These are phyloP conservation scores for Actinopyga echinites DNA, from an alignment of 53 echinoderm and acorn worm species.

Conservation along the genomic window DNA sequence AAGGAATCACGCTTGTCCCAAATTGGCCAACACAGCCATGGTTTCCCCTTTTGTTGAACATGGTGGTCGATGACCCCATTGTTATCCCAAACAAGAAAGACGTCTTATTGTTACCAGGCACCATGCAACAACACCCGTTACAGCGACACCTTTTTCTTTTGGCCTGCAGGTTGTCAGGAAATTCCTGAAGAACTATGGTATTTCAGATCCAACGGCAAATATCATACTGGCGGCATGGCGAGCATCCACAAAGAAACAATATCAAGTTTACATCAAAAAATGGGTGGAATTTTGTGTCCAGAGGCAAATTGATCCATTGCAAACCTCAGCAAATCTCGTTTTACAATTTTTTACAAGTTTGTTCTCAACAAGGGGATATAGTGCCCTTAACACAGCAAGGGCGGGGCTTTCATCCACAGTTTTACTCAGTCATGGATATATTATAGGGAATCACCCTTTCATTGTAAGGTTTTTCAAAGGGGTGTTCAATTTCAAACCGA, in stretches of 20 bases:
- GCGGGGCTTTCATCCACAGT: conserved; percentile 36
- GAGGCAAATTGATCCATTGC: not conserved
- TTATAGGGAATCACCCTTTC: conserved; percentile 42
- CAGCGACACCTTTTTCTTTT: conserved; percentile 38
- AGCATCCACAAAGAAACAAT: conserved; percentile 58
- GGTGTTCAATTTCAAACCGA: conserved; percentile 26
- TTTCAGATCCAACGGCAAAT: conserved; percentile 43
- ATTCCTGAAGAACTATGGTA: conserved; percentile 45
- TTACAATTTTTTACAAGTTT: not conserved
- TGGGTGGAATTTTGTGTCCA: conserved; percentile 45
- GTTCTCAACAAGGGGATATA: not conserved
- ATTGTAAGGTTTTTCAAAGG: conserved; percentile 42
- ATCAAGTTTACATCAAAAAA: conserved; percentile 52
- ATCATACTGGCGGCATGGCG: conserved; percentile 68
- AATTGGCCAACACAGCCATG: conserved; percentile 47
- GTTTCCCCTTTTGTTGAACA: conserved; percentile 12
- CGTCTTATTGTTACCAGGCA: conserved; percentile 33
- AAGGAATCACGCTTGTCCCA: conserved; percentile 30
- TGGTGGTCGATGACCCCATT: conserved; percentile 50
- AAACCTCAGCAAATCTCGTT: not conserved
- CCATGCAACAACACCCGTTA: conserved; percentile 31
- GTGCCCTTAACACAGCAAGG: conserved; percentile 48
- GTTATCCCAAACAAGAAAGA: conserved; percentile 27
- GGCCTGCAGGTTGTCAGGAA: conserved; percentile 54
- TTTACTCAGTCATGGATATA: conserved; percentile 32